Conservation (phyloP, 2,888 invertebrate species). For the Lepidocyrtinus sp. region DNA sequence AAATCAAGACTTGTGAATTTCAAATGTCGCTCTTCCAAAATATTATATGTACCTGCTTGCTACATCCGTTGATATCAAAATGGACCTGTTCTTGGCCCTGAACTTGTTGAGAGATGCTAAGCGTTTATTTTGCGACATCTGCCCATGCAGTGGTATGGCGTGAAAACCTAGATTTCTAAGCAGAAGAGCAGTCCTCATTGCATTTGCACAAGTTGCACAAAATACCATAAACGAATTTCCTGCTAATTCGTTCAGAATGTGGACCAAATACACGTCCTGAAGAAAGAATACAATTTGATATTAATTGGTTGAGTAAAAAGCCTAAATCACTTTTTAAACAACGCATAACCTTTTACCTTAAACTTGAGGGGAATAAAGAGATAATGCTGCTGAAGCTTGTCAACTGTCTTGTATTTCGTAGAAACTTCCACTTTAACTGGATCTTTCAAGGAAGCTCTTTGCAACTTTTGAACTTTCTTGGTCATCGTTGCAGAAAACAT, state of each 20-base stretch:
- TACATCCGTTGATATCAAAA: constrained; percentile 98
- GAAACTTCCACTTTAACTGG: constrained; percentile 97
- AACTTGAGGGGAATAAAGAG: constrained; percentile 95
- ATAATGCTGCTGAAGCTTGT: constrained; percentile 95
- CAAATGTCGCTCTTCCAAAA: background rate
- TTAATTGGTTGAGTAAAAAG: constrained; percentile 56
- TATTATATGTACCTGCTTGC: constrained; percentile 90
- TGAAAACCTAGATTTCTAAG: constrained; percentile 91
- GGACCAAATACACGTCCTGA: constrained; percentile 95
- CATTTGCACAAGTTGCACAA: constrained; percentile 94
- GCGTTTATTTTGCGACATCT: constrained; percentile 98
- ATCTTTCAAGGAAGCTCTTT: constrained; percentile 93
- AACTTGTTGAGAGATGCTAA: constrained; percentile 97
- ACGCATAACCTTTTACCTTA: constrained; percentile 82
- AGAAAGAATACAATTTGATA: no score
- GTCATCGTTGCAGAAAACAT: constrained; percentile 99
- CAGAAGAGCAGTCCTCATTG: constrained; percentile 89
- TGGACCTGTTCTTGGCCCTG: constrained; percentile 92
- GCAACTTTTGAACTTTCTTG: constrained; percentile 95
- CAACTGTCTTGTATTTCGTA: constrained; percentile 98
- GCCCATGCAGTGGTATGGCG: constrained; percentile 98
- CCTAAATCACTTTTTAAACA: no score
- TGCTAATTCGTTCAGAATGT: constrained; percentile 93
- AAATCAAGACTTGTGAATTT: constrained; percentile 71
- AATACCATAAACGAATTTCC: constrained; percentile 98